These are phyloP conservation scores for Biston betularia DNA, from an alignment of 2,888 invertebrate species.

Conservation along the genomic window DNA sequence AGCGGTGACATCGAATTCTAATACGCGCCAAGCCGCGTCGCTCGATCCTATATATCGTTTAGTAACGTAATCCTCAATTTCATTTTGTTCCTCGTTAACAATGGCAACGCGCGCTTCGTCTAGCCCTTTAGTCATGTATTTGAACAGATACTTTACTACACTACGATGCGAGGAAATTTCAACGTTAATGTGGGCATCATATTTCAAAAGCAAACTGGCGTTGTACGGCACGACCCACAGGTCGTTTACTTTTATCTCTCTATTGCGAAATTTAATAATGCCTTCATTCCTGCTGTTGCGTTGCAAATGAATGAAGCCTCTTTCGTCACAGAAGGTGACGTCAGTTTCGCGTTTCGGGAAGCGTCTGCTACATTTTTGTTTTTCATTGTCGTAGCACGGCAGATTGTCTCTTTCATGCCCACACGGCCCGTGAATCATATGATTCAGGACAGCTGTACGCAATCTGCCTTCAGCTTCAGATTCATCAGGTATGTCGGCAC, in stretches of 20 bases:
- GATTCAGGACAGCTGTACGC: background rate
- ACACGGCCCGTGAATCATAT: constrained; percentile 15
- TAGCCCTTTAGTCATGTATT: constrained; percentile 9
- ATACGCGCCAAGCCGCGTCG: constrained; percentile 25
- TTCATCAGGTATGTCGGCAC: background rate
- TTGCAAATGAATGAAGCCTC: constrained; percentile 12
- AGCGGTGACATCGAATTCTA: constrained; percentile 22
- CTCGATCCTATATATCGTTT: constrained; percentile 17
- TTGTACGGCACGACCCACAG: no score
- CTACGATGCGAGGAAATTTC: constrained; percentile 10
- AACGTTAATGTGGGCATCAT: no score
- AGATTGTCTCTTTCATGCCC: constrained; percentile 13
- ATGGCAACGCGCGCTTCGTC: constrained; percentile 23
- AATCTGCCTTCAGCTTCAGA: background rate
- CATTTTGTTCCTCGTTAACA: background rate
- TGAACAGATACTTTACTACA: background rate
- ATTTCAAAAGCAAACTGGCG: no score
- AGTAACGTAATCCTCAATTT: constrained; percentile 1
- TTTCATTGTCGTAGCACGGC: constrained; percentile 8
- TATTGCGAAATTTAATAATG: background rate
- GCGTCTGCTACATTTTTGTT: constrained; percentile 12
- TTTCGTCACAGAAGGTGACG: constrained; percentile 4
- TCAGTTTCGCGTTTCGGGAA: constrained; percentile 16
- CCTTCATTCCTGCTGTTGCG: constrained; percentile 11
- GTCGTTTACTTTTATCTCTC: no score